Evolutionary conservation across 2,797 vertebrate genomes (phyloP), one percentile per base, ranked within the genome.

Genomic region (Scolopax bukidnonensis): DNA sequence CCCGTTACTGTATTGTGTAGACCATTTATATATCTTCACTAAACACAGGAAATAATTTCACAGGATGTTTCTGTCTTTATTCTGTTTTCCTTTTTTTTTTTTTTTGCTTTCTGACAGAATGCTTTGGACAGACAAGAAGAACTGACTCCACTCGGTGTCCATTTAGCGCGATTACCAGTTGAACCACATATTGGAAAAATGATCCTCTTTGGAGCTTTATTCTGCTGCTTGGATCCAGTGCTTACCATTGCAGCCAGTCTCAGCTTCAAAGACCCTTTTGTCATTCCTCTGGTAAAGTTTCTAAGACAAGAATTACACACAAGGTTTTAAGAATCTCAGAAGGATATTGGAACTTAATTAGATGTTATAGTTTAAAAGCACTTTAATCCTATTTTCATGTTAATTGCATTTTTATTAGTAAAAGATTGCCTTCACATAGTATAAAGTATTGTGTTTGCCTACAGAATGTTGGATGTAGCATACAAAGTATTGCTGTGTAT

Each of bases 221-320:
- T 99, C 96, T 99, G 99, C 95, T 99, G 99, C 97, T 97, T 99
- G 85, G 99, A 99, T 96, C 99, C 99, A 1, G 98, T 99, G 0
- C 99, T 99, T 50, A 99, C 98, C 56, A 99, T 99, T n/a, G 99
- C 99, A 27, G 99, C 99, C 48, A 99, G 99, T 70, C 99, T 99
- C 96, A 99, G 99, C 98, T 99, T 99, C 98, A 99, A 99, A 98
- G 99, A 99, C 95, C 99, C 99, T 45, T 99, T 99, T 97, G 98
- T 99, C 97, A 99, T 99, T 87, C 99, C 99, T 23, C 93, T 99
- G 99, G 99, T 99, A 98, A 93, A 74, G 63, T 69, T 64, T 74
- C 65, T 53, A 9, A 61, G 24, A 24, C 50, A 43, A n/a, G 43
- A 85, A 9, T 63, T 50, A 4, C 50, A 19, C 3, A 8, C 10